A percentile compares a stretch with the other conserved stretches of the same genome.
These are phyloP conservation scores for Bicyclus anynana DNA, from an alignment of 1,140 invertebrate genomes.

Conservation along the genomic window DNA sequence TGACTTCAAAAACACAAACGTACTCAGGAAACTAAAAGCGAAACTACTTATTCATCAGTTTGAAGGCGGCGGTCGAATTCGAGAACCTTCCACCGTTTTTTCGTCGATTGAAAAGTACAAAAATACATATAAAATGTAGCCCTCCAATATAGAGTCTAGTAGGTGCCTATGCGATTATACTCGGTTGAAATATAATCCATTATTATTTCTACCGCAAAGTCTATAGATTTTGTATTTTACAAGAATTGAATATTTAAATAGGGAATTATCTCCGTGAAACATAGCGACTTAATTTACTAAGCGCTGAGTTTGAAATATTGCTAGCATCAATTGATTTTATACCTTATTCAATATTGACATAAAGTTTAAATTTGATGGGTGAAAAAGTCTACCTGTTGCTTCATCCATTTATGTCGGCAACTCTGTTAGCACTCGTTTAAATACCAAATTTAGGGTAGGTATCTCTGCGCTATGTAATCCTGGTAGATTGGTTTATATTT, in stretches of 20 bases:
- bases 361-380: conserved; percentile 6
- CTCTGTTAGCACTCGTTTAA: conserved; percentile 20
- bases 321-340: background rate
- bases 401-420: conserved; percentile 14
- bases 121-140: no score
- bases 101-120: no score
- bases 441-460: conserved; percentile 14
- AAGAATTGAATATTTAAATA: conserved; percentile 23
- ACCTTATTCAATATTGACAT: background rate
- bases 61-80: no score
- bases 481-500: conserved; percentile 9
- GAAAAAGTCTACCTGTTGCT: conserved; percentile 16
- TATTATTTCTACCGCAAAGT: conserved; percentile 3
- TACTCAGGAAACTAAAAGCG: no score
- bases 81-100: no score
- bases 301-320: conserved; percentile 4
- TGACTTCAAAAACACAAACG: no score
- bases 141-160: no score
- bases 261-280: conserved; percentile 21
- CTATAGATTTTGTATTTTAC: conserved; percentile 1
- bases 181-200: background rate
- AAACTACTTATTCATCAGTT: no score
- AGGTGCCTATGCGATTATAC: no score
- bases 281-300: conserved; percentile 19
- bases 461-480: conserved; percentile 9